phyloP scores from a whole-genome alignment of 2,888 invertebrate genomes.

The Eristalis tenax region DNA sequence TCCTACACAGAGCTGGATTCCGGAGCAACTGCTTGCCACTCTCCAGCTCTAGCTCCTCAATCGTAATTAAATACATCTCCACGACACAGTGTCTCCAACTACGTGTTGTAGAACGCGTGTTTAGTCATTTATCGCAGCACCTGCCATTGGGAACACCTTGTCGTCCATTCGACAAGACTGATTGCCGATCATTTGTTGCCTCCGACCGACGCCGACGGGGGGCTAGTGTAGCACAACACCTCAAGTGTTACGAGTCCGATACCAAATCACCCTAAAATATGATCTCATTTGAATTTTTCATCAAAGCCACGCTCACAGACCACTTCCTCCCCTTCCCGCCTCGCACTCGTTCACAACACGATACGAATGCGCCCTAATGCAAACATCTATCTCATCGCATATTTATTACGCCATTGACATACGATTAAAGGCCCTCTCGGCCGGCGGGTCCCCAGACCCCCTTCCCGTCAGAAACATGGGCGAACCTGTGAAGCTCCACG shows the following conservation, averaged over 20 bases:
- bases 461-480: background rate
- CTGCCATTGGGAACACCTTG: background rate
- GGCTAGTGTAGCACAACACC: background rate
- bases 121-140: background rate
- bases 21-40: too few species aligned
- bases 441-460: background rate
- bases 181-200: background rate
- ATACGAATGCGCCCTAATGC: slow-evolving; percentile 30
- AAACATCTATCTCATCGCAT: slow-evolving; percentile 62
- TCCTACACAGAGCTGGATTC: too few species aligned
- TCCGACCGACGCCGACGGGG: background rate
- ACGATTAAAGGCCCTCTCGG: slow-evolving; percentile 25
- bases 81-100: background rate
- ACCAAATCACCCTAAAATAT: background rate
- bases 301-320: background rate
- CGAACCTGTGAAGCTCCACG: slow-evolving; percentile 52
- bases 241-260: background rate
- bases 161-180: background rate
- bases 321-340: background rate
- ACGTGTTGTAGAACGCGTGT: background rate
- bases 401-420: slow-evolving; percentile 58
- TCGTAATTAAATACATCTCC: background rate
- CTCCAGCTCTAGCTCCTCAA: background rate
- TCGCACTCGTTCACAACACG: background rate
- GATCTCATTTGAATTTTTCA: background rate